Evolutionary conservation across 2,113 vertebrate species (phyloP).

Genomic region (Oenanthe melanoleuca): DNA sequence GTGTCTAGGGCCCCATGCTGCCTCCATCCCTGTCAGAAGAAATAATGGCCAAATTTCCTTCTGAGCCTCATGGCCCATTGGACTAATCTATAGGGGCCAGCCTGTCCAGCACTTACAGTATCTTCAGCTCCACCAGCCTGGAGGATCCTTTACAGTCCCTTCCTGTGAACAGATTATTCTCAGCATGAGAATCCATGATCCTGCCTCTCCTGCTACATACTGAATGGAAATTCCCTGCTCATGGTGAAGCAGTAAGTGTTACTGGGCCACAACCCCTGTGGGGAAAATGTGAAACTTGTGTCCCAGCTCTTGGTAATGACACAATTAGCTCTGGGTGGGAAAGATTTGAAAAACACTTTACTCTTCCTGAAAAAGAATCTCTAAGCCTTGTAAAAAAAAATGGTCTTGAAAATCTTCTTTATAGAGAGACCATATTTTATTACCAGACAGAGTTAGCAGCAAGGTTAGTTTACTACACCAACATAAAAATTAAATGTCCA

Average conservation of each 20-base stretch:
- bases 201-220: background rate
- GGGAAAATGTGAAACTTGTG: background rate
- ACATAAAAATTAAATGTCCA: slow-evolving; percentile 23
- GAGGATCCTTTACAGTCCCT: background rate
- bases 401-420: background rate
- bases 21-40: slow-evolving; percentile 41
- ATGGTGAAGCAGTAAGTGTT: rapidly evolving
- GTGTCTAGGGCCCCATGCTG: background rate
- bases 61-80: slow-evolving; percentile 18
- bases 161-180: background rate
- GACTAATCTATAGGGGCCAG: background rate
- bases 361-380: background rate
- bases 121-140: background rate
- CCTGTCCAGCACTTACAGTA: background rate
- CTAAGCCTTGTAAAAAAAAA: background rate
- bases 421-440: background rate
- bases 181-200: background rate
- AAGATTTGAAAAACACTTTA: background rate
- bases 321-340: background rate
- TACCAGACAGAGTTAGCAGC: background rate
- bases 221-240: background rate
- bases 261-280: background rate
- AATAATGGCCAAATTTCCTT: slow-evolving; percentile 53
- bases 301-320: background rate
- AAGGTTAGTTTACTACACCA: background rate